Evolutionary conservation across 1,140 invertebrate genomes (phyloP).

Genomic region (Cataglyphis hispanica): DNA sequence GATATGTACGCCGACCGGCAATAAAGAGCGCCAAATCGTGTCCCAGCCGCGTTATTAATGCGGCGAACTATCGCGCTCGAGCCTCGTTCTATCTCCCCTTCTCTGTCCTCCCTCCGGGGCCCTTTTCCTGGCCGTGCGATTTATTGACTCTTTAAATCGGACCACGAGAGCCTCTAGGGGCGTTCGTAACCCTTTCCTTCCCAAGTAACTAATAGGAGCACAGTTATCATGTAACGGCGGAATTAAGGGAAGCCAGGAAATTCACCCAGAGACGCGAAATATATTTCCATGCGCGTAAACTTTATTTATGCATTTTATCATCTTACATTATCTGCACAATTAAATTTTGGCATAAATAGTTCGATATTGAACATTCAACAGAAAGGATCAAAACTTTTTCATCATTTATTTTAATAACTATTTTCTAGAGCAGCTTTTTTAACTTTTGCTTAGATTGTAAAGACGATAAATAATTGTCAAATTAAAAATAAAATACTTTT

Average conservation of each 20-base stretch:
- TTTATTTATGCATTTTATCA: background rate
- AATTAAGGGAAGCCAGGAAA: background rate
- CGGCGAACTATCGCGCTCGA: conserved; percentile 69
- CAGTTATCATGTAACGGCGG: background rate
- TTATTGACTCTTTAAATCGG: conserved; percentile 68
- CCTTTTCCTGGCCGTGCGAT: conserved; percentile 23
- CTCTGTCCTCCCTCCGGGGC: background rate
- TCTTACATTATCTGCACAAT: background rate
- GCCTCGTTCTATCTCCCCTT: conserved; percentile 59
- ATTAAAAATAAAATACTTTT: background rate
- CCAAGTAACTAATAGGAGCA: background rate
- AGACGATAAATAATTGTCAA: background rate
- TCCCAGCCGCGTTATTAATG: conserved; percentile 75
- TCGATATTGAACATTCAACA: background rate
- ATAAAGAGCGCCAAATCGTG: conserved; percentile 76
- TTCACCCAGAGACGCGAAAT: background rate
- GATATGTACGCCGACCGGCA: conserved; percentile 70
- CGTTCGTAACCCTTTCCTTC: conserved; percentile 24
- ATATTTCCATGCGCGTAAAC: background rate
- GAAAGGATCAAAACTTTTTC: background rate
- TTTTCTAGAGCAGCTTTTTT: background rate
- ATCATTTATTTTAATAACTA: background rate
- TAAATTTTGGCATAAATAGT: background rate
- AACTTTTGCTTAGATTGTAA: background rate
- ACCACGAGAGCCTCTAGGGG: conserved; percentile 3